phyloP scores from a whole-genome alignment of 2,888 invertebrate genomes.

The Drosophila aldrichi region DNA sequence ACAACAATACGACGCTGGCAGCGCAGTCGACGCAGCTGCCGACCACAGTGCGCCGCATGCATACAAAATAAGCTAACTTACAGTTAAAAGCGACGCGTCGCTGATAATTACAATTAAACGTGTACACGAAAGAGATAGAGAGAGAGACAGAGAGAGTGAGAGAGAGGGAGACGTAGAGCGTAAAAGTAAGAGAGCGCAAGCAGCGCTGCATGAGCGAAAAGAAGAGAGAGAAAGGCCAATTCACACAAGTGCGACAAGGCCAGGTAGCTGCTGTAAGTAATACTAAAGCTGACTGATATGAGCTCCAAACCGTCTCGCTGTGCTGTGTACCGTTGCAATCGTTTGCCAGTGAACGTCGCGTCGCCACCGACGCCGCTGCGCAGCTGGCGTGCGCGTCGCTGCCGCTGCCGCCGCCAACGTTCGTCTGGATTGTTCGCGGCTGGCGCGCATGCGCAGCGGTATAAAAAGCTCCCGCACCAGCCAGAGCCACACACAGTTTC shows the following conservation, averaged over 20 bases:
- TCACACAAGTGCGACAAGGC: constrained; percentile 11
- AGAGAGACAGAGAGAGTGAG: background rate
- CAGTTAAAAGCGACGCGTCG: constrained; percentile 47
- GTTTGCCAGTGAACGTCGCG: constrained; percentile 29
- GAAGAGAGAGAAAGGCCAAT: constrained; percentile 8
- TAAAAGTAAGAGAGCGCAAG: constrained; percentile 2
- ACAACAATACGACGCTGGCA: constrained; percentile 35
- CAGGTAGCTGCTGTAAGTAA: constrained; percentile 15
- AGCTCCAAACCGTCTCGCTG: constrained; percentile 25
- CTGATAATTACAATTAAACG: constrained; percentile 52
- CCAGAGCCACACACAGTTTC: constrained; percentile 85
- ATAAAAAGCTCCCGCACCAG: constrained; percentile 86
- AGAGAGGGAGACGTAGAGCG: background rate
- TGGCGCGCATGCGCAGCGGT: constrained; percentile 84
- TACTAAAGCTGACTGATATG: constrained; percentile 73
- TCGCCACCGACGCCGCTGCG: background rate
- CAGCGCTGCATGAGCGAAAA: constrained; percentile 21
- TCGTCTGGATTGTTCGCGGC: constrained; percentile 74
- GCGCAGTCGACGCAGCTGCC: constrained; percentile 39
- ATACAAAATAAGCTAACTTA: constrained; percentile 65
- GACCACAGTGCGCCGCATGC: constrained; percentile 56
- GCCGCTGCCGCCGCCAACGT: constrained; percentile 41
- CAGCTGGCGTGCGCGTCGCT: constrained; percentile 4
- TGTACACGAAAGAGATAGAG: constrained; percentile 17
- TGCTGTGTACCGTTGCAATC: constrained; percentile 66